A percentile compares a stretch with the other conserved stretches of the same genome.
Conservation (phyloP, 2,113 vertebrate genomes). For the Mixornis gularis region DNA sequence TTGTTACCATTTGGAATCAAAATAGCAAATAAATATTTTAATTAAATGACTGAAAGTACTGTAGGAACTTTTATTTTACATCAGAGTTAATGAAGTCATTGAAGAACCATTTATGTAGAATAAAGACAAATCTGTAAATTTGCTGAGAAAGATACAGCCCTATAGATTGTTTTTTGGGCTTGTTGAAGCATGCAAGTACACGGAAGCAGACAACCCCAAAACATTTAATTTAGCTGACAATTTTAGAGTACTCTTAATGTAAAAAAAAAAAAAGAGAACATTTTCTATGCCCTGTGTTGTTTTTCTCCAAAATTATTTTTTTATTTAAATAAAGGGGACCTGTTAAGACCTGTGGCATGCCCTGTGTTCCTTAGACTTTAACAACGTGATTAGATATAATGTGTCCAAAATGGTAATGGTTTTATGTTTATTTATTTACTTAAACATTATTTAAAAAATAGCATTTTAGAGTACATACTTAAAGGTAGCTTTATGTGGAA, state of each 20-base stretch:
- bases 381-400: not conserved
- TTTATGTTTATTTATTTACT: not conserved
- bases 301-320: not conserved
- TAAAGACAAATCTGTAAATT: not conserved
- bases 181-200: not conserved
- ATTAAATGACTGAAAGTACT: not conserved
- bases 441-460: not conserved
- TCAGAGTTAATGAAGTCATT: not conserved
- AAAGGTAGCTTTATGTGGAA: not conserved
- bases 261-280: not conserved
- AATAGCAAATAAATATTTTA: not conserved
- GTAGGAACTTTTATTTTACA: not conserved
- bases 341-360: not conserved
- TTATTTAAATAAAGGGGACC: not conserved
- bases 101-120: not conserved
- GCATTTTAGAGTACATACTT: not conserved
- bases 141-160: not conserved
- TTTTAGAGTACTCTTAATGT: not conserved
- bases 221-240: not conserved
- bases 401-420: not conserved
- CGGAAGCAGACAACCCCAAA: not conserved
- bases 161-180: not conserved
- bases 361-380: not conserved
- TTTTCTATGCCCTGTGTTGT: not conserved
- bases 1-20: not conserved